Evolutionary conservation across 2,888 invertebrate species (phyloP), one percentile per base, ranked within the genome.

Genomic region (Lasiommata megera): DNA sequence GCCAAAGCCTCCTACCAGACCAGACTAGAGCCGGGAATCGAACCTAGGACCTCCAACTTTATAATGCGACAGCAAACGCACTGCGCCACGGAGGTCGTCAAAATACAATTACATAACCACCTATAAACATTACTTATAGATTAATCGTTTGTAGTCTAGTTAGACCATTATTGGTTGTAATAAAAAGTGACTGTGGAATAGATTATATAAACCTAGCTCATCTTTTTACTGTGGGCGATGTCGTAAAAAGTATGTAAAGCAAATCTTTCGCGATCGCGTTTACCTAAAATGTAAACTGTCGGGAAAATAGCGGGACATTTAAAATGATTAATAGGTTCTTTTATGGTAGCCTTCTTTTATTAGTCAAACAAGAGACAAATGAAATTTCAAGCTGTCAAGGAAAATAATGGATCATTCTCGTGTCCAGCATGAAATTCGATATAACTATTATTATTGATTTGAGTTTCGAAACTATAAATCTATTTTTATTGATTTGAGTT

Each of bases 111-210:
- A n/a, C n/a, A n/a, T n/a, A n/a, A n/a, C n/a, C n/a, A n/a, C n/a
- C n/a, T n/a, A n/a, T 23, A 5, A 23, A 2, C 23, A 5, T 23
- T 23, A 23, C 23, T 23, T 23, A 23, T 23, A 31, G 9, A 31
- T 29, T 6, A 16, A 46, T 12, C 43, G 43, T 16, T 46, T 46
- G 17, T 48, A 11, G 9, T 28, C 14, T 28, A 14, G n/a, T 38
- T 0, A 14, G 14, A 38, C 6, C 14, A 28, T 50, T 50, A 50
- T 50, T 38, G 37, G 37, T 28, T 50, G 50, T 37, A 50, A 50
- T 50, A 50, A 50, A 38, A 50, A 50, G 38, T 50, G 50, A 50
- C 38, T 28, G 50, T 38, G 28, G 50, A 14, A 50, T 28, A 23
- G 38, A 38, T 38, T 23, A 37, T 28, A 37, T 50, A 38, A 37